phyloP scores from a whole-genome alignment of 2,113 vertebrate species.

The Balaenoptera acutorostrata region DNA sequence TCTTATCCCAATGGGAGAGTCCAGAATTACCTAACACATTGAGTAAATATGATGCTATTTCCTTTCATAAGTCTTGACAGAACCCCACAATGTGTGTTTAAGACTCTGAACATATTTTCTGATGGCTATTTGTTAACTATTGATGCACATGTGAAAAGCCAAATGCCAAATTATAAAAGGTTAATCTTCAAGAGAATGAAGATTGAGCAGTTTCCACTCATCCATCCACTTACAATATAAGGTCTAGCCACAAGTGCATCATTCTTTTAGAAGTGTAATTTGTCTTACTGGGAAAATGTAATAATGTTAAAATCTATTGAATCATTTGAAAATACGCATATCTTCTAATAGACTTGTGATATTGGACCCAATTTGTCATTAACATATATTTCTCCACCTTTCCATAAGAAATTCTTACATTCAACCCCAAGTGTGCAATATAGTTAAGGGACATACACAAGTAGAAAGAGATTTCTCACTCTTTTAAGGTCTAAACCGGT shows the following conservation, averaged over 20 bases:
- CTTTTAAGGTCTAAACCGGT: too few relatives aligned
- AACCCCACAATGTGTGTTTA: not conserved
- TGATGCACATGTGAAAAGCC: not conserved
- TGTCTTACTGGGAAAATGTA: not conserved
- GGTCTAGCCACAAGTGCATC: not conserved
- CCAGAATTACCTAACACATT: not conserved
- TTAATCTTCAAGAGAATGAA: not conserved
- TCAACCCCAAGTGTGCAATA: too few relatives aligned
- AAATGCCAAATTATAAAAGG: not conserved
- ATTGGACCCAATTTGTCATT: not conserved
- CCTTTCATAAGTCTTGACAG: not conserved
- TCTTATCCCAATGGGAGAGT: not conserved
- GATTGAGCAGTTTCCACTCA: not conserved
- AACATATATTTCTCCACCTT: not conserved
- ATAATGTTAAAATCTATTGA: not conserved
- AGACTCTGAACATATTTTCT: not conserved
- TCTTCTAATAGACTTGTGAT: not conserved
- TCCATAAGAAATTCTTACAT: not conserved
- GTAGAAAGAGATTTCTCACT: too few relatives aligned
- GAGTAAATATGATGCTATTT: not conserved
- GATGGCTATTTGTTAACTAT: not conserved
- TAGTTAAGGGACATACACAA: too few relatives aligned
- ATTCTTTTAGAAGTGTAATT: conserved; percentile 22
- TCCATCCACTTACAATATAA: not conserved
- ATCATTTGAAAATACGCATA: not conserved